Base-by-base conservation (phyloP, 2,113 vertebrate species). In the Anguilla rostrata region DNA sequence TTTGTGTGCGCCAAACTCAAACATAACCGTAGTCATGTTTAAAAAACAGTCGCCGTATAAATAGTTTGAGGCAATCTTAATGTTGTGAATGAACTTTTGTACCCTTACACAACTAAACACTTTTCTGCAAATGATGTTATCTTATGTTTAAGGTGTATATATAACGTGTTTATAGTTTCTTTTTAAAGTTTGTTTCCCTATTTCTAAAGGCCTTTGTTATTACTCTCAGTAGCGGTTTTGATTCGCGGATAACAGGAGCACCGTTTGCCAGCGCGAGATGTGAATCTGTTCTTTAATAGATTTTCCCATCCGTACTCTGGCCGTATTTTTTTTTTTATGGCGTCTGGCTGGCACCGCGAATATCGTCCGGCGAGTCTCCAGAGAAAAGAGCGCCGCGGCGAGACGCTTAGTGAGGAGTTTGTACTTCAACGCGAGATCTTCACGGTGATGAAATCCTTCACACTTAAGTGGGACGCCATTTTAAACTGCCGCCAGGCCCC, bases 341-440 rank as follows among this genome's bases (percentile, higher is more conserved):
- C 91, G 93, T 94, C 94, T 94, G 91, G 86, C 89, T 94, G 93
- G 93, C 92, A 94, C 89, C 84, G 34, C 83, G 90, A 88, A 87
- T 84, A 90, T 75, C 0, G 86, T 85, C 78, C 84, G 12, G 34
- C 85, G 87, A 82, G 83, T 85, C 85, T 81, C 78, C n/a, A 15
- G 83, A 34, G 86, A 84, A 87, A 39, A 20, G 57, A 34, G 0
- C 34, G 34, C 0, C 89, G 40, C 26, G 39, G 66, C 66, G 26
- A 71, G 71, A 39, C 84, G 43, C 63, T 43, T 78, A 41, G 2
- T 41, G 16, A 26, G 20, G 57, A 66, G 57, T 66, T 66, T 60
- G 60, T 34, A 46, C 66, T 84, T 82, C 75, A 66, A 34, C n/a
- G 71, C 71, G 11, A 12, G 71, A 75, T n/a, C 71, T 29, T 34